Percentiles rank a stretch among this genome's conserved stretches.
These are phyloP conservation scores for Eospalax fontanierii DNA, from an alignment of 2,797 vertebrate genomes.

Conservation along the genomic window DNA sequence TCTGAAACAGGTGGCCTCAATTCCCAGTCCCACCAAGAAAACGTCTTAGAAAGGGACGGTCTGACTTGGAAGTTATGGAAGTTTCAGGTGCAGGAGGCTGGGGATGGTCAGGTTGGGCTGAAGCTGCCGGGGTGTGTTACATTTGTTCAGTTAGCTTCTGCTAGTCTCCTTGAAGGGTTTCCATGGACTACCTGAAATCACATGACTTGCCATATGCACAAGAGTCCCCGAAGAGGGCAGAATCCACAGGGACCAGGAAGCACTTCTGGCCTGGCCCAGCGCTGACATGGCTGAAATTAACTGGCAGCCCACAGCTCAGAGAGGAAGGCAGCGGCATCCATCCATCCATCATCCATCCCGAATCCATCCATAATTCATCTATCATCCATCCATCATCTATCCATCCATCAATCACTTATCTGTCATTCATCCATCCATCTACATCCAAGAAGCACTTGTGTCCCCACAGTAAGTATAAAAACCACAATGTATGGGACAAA, in stretches of 20 bases:
- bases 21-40: background rate
- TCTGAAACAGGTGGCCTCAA: slow-evolving; percentile 45
- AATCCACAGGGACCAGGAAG: background rate
- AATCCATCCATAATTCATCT: too few species aligned
- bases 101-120: background rate
- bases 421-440: too few species aligned
- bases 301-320: background rate
- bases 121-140: background rate
- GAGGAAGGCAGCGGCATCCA: background rate
- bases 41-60: slow-evolving; percentile 2
- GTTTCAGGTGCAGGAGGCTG: background rate
- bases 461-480: slow-evolving; percentile 23
- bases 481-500: background rate
- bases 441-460: background rate
- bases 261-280: background rate
- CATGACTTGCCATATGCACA: background rate
- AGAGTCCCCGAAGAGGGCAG: background rate
- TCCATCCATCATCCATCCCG: background rate
- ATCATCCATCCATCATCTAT: too few species aligned
- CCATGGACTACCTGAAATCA: background rate
- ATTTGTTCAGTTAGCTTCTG: background rate
- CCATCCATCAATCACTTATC: too few species aligned
- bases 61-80: slow-evolving; percentile 10
- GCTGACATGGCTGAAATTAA: background rate
- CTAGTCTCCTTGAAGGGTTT: background rate